Evolutionary conservation across 2,888 invertebrate species (phyloP).

Genomic region (Sesia bembeciformis): DNA sequence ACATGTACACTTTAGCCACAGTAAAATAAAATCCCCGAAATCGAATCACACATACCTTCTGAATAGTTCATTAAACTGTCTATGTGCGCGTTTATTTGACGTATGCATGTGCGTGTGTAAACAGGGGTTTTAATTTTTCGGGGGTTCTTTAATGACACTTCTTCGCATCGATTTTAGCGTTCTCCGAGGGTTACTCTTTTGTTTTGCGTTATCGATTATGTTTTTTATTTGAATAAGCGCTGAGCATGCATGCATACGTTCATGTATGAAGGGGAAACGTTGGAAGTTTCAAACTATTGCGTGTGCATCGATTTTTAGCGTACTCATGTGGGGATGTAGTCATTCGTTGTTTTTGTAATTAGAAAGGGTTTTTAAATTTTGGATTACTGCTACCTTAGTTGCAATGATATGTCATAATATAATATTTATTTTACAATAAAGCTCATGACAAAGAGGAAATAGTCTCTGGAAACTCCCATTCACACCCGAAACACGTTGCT

Average conservation of each 20-base stretch:
- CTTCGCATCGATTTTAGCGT: conserved; percentile 70
- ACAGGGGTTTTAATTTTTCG: conserved; percentile 65
- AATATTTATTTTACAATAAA: no score
- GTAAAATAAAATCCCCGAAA: background rate
- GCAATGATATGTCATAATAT: no score
- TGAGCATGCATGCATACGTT: conserved; percentile 38
- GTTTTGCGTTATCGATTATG: conserved; percentile 61
- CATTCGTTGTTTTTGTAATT: no score
- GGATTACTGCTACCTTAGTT: no score
- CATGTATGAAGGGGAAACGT: conserved; percentile 12
- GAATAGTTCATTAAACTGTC: conserved; percentile 40
- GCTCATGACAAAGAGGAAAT: no score
- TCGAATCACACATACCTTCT: conserved; percentile 3
- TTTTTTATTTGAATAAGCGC: conserved; percentile 36
- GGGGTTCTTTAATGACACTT: conserved; percentile 74
- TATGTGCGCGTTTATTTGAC: conserved; percentile 36
- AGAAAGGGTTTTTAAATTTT: no score
- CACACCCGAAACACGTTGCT: no score
- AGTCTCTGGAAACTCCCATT: no score
- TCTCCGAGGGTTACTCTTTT: conserved; percentile 66
- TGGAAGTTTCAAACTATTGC: background rate
- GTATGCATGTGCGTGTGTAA: conserved; percentile 33
- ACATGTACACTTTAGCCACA: no score
- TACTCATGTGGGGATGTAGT: background rate
- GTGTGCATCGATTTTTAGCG: background rate